These are phyloP conservation scores for Pangasius macronema DNA, from an alignment of 2,797 vertebrate species.

Conservation along the genomic window DNA sequence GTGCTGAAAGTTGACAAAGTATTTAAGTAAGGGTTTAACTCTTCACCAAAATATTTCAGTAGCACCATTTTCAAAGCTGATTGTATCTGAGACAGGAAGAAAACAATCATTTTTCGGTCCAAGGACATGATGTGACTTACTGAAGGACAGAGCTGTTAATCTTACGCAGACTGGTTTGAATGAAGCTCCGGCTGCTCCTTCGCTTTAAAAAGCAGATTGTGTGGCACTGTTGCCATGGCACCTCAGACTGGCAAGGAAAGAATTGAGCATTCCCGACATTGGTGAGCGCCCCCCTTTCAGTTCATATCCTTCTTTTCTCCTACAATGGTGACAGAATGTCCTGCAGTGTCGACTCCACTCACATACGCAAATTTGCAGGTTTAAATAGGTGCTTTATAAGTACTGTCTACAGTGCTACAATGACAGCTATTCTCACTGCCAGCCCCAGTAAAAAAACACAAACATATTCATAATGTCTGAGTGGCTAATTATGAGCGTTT, in stretches of 20 bases:
- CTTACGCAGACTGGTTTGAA: background rate
- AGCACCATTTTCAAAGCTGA: background rate
- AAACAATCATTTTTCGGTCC: background rate
- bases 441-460: slow-evolving; percentile 49
- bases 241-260: slow-evolving; percentile 27
- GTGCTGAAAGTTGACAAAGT: background rate
- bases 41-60: background rate
- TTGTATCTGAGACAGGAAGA: background rate
- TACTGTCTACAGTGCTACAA: slow-evolving; percentile 14
- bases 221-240: slow-evolving; percentile 42
- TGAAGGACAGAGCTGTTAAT: slow-evolving; percentile 5
- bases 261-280: background rate
- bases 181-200: background rate
- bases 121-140: slow-evolving; percentile 2
- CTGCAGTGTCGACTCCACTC: background rate
- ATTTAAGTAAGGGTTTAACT: background rate
- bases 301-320: slow-evolving; percentile 11
- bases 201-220: slow-evolving; percentile 20
- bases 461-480: slow-evolving; percentile 55
- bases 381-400: slow-evolving; percentile 28
- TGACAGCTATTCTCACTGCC: slow-evolving; percentile 45
- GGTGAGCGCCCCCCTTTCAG: slow-evolving; percentile 7
- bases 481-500: slow-evolving; percentile 52
- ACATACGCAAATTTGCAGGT: background rate
- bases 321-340: background rate